Conservation (phyloP, 2,797 vertebrate genomes). For the Masticophis lateralis region DNA sequence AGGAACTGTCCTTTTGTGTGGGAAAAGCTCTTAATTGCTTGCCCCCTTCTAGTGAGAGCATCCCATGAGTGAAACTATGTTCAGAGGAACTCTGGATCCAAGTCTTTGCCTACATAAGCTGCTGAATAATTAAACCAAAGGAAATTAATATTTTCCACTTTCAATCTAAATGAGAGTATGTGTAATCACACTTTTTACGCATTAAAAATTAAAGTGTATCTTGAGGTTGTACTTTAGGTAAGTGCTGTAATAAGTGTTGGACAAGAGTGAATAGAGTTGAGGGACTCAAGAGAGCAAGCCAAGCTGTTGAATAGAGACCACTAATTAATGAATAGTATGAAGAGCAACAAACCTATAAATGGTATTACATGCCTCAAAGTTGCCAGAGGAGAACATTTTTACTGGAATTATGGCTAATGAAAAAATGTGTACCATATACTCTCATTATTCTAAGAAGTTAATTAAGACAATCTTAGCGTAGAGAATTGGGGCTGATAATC, state of each 20-base stretch:
- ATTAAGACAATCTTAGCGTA: background rate
- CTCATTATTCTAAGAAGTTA: background rate
- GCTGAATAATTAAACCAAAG: constrained; percentile 72
- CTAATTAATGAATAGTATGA: background rate
- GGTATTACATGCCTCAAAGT: background rate
- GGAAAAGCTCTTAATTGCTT: background rate
- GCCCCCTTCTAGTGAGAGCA: background rate
- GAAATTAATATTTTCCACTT: constrained; percentile 67
- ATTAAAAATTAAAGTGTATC: constrained; percentile 49
- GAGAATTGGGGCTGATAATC: background rate
- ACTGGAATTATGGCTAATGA: background rate
- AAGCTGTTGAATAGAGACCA: background rate
- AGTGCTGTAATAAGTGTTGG: background rate
- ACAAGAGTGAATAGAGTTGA: background rate
- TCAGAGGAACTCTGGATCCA: background rate
- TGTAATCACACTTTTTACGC: constrained; percentile 60
- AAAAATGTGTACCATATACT: background rate
- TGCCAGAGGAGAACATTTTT: background rate
- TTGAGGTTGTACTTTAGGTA: background rate
- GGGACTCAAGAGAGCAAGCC: background rate
- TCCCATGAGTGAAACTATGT: background rate
- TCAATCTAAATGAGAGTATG: constrained; percentile 50
- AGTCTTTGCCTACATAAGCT: background rate
- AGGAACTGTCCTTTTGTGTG: background rate
- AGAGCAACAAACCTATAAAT: background rate